phyloP scores from a whole-genome alignment of 2,797 vertebrate genomes.

The Dendrocincla tyrannina region DNA sequence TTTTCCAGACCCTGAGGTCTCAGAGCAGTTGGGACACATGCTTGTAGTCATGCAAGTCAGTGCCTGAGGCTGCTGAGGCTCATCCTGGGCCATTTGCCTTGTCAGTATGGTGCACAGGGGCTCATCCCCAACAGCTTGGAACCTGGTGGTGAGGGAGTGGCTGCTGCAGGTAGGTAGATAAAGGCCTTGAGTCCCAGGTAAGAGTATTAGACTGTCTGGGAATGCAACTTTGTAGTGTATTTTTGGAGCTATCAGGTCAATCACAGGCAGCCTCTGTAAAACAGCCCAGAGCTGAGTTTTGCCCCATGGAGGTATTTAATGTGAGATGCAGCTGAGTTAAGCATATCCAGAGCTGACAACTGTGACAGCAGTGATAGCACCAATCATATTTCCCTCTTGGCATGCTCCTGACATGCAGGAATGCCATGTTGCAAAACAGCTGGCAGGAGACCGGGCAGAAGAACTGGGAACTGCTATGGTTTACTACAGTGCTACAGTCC shows the following conservation, averaged over 20 bases:
- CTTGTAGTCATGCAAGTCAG: not conserved
- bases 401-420: not conserved
- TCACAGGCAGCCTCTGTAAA: not conserved
- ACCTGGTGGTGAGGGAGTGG: not conserved
- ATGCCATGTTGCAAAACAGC: not conserved
- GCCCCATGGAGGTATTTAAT: not conserved
- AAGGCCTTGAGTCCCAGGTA: not conserved
- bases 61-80: not conserved
- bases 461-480: not conserved
- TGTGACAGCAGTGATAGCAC: not conserved
- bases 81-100: fast-evolving
- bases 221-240: not conserved
- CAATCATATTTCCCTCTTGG: not conserved
- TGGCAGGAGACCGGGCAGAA: not conserved
- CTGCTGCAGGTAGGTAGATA: not conserved
- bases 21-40: fast-evolving
- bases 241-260: not conserved
- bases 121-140: not conserved
- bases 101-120: fast-evolving
- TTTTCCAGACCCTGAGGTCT: not conserved
- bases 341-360: not conserved
- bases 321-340: not conserved
- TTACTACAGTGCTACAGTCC: not conserved
- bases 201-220: not conserved
- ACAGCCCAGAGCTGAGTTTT: not conserved